phyloP scores from a whole-genome alignment of 2,888 invertebrate species.

The Amphipyra berbera region DNA sequence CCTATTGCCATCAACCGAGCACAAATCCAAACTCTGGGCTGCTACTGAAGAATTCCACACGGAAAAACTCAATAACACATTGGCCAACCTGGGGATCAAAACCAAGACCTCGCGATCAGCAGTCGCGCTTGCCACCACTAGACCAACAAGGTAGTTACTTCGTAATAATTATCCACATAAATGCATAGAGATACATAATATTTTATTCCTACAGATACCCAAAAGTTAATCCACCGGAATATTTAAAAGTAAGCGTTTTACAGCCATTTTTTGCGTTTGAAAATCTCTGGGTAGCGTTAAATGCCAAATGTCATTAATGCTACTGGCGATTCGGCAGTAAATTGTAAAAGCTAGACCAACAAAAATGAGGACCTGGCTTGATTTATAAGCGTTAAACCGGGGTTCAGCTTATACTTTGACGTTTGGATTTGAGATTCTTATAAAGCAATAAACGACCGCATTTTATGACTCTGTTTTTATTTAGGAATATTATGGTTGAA shows the following conservation, averaged over 20 bases:
- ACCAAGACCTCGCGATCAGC: too few relatives aligned
- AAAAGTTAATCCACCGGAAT: slow-evolving; percentile 30
- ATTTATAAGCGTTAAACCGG: slow-evolving; percentile 33
- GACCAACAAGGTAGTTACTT: too few relatives aligned
- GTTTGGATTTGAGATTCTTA: slow-evolving; percentile 3
- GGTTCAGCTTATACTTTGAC: slow-evolving; percentile 17
- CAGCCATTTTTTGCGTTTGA: slow-evolving; percentile 23
- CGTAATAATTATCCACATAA: too few relatives aligned
- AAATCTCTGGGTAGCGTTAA: slow-evolving; percentile 32
- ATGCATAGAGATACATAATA: too few relatives aligned
- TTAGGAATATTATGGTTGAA: not conserved
- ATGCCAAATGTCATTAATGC: slow-evolving; percentile 40
- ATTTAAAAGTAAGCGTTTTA: slow-evolving; percentile 23
- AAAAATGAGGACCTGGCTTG: slow-evolving; percentile 35
- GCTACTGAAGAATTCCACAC: too few relatives aligned
- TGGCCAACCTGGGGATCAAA: too few relatives aligned
- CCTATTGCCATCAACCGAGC: too few relatives aligned
- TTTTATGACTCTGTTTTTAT: not conserved
- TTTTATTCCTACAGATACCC: slow-evolving; percentile 4
- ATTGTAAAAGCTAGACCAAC: slow-evolving; percentile 36
- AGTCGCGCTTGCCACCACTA: too few relatives aligned
- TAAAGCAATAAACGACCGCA: slow-evolving; percentile 3
- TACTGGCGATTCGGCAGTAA: slow-evolving; percentile 37
- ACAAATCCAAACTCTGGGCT: too few relatives aligned
- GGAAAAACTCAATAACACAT: too few relatives aligned